Evolutionary conservation across 2,888 invertebrate genomes (phyloP).

Genomic region (Rhingia campestris): DNA sequence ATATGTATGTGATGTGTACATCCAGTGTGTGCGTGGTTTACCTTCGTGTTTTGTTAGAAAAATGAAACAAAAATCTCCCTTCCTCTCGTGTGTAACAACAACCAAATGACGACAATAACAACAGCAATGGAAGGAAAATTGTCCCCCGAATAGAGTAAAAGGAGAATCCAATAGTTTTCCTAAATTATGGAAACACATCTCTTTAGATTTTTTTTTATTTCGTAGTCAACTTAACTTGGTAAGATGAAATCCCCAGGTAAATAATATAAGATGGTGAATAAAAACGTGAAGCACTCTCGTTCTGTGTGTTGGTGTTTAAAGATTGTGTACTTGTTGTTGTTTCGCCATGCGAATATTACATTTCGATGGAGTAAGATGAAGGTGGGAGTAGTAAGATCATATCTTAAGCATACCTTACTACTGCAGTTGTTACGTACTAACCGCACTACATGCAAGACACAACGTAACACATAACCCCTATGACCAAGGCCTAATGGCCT

Average conservation of each 20-base stretch:
- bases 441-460: conserved; percentile 19
- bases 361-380: conserved; percentile 38
- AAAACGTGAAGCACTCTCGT: conserved; percentile 24
- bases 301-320: conserved; percentile 54
- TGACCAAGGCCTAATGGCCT: conserved; percentile 72
- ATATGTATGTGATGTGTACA: conserved; percentile 24
- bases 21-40: conserved; percentile 68
- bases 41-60: conserved; percentile 70
- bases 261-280: conserved; percentile 47
- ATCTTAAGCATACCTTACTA: conserved; percentile 27
- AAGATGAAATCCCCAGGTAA: conserved; percentile 49
- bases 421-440: conserved; percentile 58
- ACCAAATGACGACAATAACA: conserved; percentile 11
- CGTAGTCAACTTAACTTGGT: not conserved
- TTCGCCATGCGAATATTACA: conserved; percentile 44
- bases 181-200: conserved; percentile 27
- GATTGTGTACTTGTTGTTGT: conserved; percentile 44
- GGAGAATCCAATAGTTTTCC: conserved; percentile 17
- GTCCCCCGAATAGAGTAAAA: conserved; percentile 13
- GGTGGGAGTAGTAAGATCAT: conserved; percentile 63
- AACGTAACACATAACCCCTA: conserved; percentile 5
- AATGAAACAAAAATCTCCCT: conserved; percentile 54
- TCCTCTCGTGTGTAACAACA: conserved; percentile 7
- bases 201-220: not conserved
- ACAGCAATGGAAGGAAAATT: conserved; percentile 19